These are phyloP conservation scores for Ennomos erosarius DNA, from an alignment of 2,888 invertebrate species.

Conservation along the genomic window DNA sequence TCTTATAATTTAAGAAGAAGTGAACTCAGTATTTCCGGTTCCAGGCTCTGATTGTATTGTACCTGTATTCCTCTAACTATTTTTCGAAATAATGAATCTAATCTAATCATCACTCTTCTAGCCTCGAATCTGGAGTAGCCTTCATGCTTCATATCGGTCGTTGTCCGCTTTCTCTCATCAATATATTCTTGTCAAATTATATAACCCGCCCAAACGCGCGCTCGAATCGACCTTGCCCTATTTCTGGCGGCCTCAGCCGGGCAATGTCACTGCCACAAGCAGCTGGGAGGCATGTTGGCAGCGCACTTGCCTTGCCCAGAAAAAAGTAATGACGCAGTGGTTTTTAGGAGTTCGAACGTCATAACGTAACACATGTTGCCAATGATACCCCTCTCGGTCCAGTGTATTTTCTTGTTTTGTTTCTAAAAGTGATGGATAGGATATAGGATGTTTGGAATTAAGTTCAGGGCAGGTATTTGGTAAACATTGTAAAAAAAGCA, in stretches of 20 bases:
- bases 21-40: no score
- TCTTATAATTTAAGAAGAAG: no score
- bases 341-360: constrained; percentile 19
- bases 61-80: no score
- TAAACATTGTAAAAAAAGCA: no score
- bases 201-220: constrained; percentile 43
- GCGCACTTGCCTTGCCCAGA: constrained; percentile 35
- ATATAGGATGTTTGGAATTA: no score
- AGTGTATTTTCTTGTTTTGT: background rate
- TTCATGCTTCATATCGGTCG: constrained; percentile 36
- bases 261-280: constrained; percentile 64
- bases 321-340: constrained; percentile 27
- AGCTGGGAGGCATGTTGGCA: constrained; percentile 46
- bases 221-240: constrained; percentile 57
- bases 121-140: constrained; percentile 1
- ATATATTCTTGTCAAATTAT: constrained; percentile 45
- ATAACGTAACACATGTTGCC: background rate
- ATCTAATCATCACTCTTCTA: no score
- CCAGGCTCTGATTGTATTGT: no score
- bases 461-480: no score
- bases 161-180: constrained; percentile 40
- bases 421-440: no score
- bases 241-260: constrained; percentile 55
- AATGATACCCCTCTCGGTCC: background rate
- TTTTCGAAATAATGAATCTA: no score